phyloP scores from a whole-genome alignment of 2,113 vertebrate genomes.

The Salminus brasiliensis region DNA sequence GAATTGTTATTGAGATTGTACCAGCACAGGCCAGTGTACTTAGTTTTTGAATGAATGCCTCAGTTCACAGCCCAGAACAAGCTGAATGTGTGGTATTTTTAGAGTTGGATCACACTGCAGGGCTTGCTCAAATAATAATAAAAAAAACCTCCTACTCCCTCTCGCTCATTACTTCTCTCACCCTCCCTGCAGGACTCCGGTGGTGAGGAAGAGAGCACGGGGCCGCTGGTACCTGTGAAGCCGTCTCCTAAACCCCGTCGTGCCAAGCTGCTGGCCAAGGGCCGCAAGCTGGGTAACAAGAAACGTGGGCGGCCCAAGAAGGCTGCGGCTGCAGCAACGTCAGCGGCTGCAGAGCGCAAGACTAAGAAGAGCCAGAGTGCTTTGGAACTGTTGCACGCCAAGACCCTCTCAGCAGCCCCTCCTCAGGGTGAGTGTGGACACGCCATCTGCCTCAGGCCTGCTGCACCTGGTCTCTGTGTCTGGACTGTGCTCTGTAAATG shows the following conservation, averaged over 20 bases:
- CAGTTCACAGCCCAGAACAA: neutral
- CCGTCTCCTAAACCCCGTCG: conserved; percentile 87
- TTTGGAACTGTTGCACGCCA: conserved; percentile 89
- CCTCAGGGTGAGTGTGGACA: conserved; percentile 84
- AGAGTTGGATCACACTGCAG: neutral
- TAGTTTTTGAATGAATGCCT: neutral
- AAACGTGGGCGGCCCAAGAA: conserved; percentile 97
- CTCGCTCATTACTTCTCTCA: too few relatives aligned
- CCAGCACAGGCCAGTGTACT: neutral
- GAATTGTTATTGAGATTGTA: neutral
- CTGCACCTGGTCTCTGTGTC: neutral
- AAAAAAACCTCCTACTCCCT: neutral
- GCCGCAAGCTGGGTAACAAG: conserved; percentile 89
- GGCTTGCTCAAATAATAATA: neutral
- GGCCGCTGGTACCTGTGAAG: conserved; percentile 78
- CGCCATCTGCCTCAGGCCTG: neutral
- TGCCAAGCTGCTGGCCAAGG: conserved; percentile 86
- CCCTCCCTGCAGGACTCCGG: conserved; percentile 81
- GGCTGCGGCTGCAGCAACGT: conserved; percentile 71
- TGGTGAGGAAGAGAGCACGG: conserved; percentile 87
- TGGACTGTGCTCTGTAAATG: neutral
- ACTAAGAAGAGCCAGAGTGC: conserved; percentile 90
- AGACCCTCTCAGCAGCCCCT: conserved; percentile 87
- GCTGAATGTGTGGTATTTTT: neutral
- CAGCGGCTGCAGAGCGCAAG: conserved; percentile 81